Base-by-base conservation (phyloP, 2,888 invertebrate species). In the Lysandra bellargus region DNA sequence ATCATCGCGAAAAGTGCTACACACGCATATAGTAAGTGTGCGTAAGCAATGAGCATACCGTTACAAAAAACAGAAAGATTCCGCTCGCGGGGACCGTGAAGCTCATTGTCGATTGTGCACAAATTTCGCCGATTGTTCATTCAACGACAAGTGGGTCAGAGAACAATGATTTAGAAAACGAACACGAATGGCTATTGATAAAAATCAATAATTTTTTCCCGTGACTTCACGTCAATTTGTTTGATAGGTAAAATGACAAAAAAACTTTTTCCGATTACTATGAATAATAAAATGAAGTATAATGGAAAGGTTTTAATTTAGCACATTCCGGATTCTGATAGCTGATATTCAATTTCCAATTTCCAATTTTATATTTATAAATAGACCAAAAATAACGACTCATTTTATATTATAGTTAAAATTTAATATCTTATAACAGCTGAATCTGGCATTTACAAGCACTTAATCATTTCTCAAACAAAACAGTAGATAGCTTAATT, bases 91-190 rank as follows among this genome's bases (percentile, higher is more conserved):
- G 57, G 76, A 76, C 76, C 76, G 76, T 76, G 76, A 76, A 75
- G 14, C 49, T 57, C 76, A 76, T 76, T 76, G 76, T 76, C 49
- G 75, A 75, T 75, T 53, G 76, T 76, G 76, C 76, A 76, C 76
- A 76, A 75, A 76, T 76, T 76, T 76, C 76, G 76, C 76, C 76
- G 57, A 76, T 76, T 76, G 76, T 76, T 76, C 57, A 57, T 76
- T 76, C 76, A 76, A 17, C 76, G 76, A 57, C 49, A 76, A 57
- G 76, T 76, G 30, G 76, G 76, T 76, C 76, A 53, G 57, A 53
- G 57, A 76, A 76, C 76, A 76, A 76, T 57, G 17, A 76, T 76
- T 76, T 76, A 76, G 76, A 76, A 76, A 76, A 76, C 76, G 76
- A 75, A 23, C 49, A 75, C 75, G 49, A 75, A 49, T 53, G 9